Percentiles rank a stretch among this genome's conserved stretches.
Conservation (phyloP, 2,888 invertebrate species). For the Melieria picta region DNA sequence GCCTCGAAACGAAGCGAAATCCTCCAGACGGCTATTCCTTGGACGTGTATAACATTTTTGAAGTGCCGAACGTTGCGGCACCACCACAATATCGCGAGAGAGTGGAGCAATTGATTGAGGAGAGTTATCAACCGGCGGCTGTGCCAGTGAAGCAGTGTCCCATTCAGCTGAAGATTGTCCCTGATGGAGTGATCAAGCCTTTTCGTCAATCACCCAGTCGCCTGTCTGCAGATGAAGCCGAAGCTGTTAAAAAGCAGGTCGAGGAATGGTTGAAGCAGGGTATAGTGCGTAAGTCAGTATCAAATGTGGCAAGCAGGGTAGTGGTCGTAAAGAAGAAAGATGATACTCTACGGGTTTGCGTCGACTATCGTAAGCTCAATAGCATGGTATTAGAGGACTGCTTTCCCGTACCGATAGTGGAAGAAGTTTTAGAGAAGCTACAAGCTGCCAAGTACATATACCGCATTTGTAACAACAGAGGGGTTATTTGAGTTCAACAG, state of each 20-base stretch:
- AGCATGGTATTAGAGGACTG: conserved; percentile 53
- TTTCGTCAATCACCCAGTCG: conserved; percentile 37
- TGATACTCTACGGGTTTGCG: conserved; percentile 46
- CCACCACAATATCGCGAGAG: not conserved
- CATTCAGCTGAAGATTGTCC: conserved; percentile 35
- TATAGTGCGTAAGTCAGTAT: conserved; percentile 25
- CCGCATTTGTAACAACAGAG: conserved; percentile 33
- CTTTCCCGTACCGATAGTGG: conserved; percentile 51
- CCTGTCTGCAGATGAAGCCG: conserved; percentile 21
- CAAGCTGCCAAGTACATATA: conserved; percentile 33
- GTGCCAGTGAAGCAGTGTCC: conserved; percentile 17
- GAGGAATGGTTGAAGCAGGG: conserved; percentile 34
- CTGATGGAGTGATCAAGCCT: conserved; percentile 30
- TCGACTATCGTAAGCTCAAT: conserved; percentile 62
- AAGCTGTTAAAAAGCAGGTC: conserved; percentile 35
- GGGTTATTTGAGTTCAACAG: conserved; percentile 37
- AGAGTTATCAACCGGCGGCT: too few species aligned
- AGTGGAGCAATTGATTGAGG: too few species aligned
- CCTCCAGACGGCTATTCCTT: not conserved
- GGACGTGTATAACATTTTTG: conserved; percentile 18
- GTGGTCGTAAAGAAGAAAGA: conserved; percentile 37
- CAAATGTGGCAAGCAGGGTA: conserved; percentile 30
- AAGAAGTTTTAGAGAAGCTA: conserved; percentile 35
- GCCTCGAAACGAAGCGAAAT: not conserved
- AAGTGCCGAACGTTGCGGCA: not conserved